These are phyloP conservation scores for Poecile montanus DNA, from an alignment of 2,797 vertebrate genomes.

Conservation along the genomic window DNA sequence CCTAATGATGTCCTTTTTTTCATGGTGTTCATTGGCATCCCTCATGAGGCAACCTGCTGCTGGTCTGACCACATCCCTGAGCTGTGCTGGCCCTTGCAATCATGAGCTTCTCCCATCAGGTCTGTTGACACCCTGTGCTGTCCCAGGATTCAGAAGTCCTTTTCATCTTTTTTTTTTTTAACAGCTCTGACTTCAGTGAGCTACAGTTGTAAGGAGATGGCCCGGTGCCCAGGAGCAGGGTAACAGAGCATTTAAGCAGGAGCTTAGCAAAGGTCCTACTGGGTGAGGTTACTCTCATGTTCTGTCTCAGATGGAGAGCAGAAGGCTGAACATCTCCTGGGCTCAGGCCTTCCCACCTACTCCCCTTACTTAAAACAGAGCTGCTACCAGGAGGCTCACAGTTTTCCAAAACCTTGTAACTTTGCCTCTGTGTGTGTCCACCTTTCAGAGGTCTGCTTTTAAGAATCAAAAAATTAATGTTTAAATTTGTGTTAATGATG, in stretches of 20 bases:
- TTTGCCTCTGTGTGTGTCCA: not conserved
- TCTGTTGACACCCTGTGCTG: not conserved
- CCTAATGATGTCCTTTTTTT: not conserved
- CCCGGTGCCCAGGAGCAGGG: not conserved
- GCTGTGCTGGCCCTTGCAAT: not conserved
- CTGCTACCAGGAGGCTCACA: accelerated
- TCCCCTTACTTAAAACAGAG: not conserved
- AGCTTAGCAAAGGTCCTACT: not conserved
- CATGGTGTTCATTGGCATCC: not conserved
- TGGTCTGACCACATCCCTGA: accelerated
- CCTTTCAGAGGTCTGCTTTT: not conserved
- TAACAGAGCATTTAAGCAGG: not conserved
- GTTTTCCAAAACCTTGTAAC: not conserved
- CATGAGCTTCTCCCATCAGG: not conserved
- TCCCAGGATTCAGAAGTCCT: not conserved
- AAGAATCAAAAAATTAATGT: not conserved
- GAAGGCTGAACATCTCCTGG: not conserved
- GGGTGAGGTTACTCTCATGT: not conserved
- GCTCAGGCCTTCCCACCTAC: not conserved
- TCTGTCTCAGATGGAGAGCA: not conserved
- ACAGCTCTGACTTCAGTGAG: not conserved
- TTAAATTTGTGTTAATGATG: not conserved
- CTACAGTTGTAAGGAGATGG: not conserved
- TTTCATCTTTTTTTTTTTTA: not conserved
- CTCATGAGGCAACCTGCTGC: not conserved